Evolutionary conservation across 2,888 invertebrate genomes (phyloP).

Genomic region (Pterostichus niger): DNA sequence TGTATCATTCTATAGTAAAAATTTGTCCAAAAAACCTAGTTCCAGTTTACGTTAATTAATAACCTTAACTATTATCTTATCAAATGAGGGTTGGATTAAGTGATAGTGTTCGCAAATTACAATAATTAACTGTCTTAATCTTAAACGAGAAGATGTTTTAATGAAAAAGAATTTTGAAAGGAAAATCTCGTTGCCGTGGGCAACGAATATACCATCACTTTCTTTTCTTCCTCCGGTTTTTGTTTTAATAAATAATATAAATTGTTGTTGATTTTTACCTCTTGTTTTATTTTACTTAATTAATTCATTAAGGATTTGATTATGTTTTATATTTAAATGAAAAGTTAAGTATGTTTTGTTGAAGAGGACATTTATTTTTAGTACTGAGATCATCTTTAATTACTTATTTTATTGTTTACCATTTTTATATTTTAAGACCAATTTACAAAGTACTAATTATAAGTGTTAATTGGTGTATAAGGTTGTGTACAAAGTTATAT

Average conservation of each 20-base stretch:
- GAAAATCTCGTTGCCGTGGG: not conserved
- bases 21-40: too few species aligned
- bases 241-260: not conserved
- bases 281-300: not conserved
- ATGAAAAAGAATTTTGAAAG: not conserved
- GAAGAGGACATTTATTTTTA: too few species aligned
- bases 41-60: too few species aligned
- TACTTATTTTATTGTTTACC: too few species aligned
- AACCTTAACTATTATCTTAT: too few species aligned
- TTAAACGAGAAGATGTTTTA: not conserved
- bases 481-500: too few species aligned
- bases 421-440: too few species aligned
- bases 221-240: not conserved
- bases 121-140: not conserved
- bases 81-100: not conserved
- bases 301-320: not conserved
- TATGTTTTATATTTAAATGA: not conserved
- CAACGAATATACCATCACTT: not conserved
- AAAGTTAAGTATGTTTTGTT: too few species aligned
- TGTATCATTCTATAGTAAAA: too few species aligned
- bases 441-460: too few species aligned
- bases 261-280: not conserved
- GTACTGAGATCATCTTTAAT: too few species aligned
- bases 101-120: not conserved
- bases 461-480: too few species aligned